These are phyloP conservation scores for Trachymyrmex septentrionalis DNA, from an alignment of 1,140 invertebrate species.

Conservation along the genomic window DNA sequence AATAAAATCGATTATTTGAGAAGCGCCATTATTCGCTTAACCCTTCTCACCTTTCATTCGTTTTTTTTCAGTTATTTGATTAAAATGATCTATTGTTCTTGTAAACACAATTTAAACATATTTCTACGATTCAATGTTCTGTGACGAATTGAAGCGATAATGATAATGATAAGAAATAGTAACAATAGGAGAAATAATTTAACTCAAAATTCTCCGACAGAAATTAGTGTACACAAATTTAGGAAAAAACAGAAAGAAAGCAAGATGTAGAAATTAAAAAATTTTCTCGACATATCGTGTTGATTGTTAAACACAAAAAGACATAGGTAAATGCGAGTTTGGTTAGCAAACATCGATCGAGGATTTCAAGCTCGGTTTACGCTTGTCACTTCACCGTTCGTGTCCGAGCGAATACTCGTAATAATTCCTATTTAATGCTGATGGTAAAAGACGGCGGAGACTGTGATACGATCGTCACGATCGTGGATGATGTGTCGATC, in stretches of 20 bases:
- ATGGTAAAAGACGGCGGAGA: conserved; percentile 33
- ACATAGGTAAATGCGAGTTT: conserved; percentile 43
- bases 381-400: conserved; percentile 47
- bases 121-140: background rate
- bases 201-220: background rate
- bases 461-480: conserved; percentile 32
- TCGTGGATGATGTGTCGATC: conserved; percentile 38
- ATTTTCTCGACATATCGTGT: conserved; percentile 51
- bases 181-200: background rate
- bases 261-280: conserved; percentile 5
- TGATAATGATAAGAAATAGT: background rate
- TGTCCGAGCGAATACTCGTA: conserved; percentile 45
- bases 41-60: background rate
- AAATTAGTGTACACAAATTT: background rate
- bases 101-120: background rate
- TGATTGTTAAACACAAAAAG: conserved; percentile 51
- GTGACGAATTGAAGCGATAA: conserved; percentile 19
- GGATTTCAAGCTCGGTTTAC: conserved; percentile 50
- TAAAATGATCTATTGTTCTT: conserved; percentile 35
- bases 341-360: conserved; percentile 63
- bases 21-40: conserved; percentile 32
- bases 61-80: conserved; percentile 8
- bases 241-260: background rate
- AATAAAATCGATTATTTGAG: conserved; percentile 32
- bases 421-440: conserved; percentile 59